Conservation (phyloP, 1,140 invertebrate genomes). For the Amyelois transitella region DNA sequence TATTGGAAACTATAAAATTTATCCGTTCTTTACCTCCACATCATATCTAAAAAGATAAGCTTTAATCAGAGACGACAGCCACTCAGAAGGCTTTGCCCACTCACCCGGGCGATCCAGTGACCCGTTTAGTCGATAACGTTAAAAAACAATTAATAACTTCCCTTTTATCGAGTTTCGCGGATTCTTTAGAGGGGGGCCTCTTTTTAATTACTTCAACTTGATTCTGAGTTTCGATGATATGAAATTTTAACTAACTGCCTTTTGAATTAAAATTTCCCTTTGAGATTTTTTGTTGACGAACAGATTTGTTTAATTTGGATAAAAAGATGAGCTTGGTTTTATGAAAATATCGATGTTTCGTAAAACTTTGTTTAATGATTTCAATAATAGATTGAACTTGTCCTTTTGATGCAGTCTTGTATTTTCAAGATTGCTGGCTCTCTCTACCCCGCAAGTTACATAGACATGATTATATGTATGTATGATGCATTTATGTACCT, state of each 20-base stretch:
- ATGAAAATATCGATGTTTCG: too few species aligned
- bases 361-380: too few species aligned
- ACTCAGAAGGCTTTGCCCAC: conserved; percentile 19
- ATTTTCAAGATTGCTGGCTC: too few species aligned
- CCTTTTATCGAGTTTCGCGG: conserved; percentile 28
- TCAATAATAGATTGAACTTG: too few species aligned
- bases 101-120: conserved; percentile 39
- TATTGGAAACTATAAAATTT: not conserved
- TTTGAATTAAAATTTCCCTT: not conserved
- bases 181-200: conserved; percentile 23
- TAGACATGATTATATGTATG: too few species aligned
- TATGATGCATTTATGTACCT: too few species aligned
- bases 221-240: conserved; percentile 23
- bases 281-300: not conserved
- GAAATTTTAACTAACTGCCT: conserved; percentile 14
- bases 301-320: not conserved
- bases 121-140: conserved; percentile 30
- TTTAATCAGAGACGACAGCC: not conserved
- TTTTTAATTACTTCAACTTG: conserved; percentile 42
- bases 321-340: not conserved
- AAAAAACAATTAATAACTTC: conserved; percentile 46
- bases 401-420: too few species aligned
- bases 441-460: too few species aligned
- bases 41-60: too few species aligned
- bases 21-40: not conserved